phyloP scores from a whole-genome alignment of 2,888 invertebrate genomes.

The Sepioteuthis lessoniana region DNA sequence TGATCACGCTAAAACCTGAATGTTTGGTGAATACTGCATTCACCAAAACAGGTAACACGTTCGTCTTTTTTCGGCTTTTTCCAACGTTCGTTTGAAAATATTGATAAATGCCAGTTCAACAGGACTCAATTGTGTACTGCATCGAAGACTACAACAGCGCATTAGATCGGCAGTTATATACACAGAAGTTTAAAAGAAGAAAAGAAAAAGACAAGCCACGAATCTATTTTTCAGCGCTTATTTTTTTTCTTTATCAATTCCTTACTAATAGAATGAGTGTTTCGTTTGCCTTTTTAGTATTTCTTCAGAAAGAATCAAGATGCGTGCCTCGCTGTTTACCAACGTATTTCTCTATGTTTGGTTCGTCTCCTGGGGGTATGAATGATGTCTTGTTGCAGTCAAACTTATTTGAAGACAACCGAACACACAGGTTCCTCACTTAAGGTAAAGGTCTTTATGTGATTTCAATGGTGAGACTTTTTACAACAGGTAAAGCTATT shows the following conservation, averaged over 20 bases:
- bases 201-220: neutral
- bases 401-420: neutral
- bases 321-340: neutral
- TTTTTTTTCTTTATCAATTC: neutral
- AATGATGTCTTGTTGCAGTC: neutral
- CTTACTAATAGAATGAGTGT: neutral
- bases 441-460: neutral
- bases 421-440: neutral
- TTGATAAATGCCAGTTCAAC: constrained; percentile 33
- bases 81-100: neutral
- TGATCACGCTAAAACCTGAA: constrained; percentile 33
- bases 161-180: neutral
- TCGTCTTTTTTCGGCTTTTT: neutral
- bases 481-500: neutral
- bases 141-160: constrained; percentile 17
- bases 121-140: neutral
- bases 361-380: constrained; percentile 1
- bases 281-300: neutral
- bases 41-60: neutral
- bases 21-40: constrained; percentile 9
- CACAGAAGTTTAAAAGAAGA: neutral
- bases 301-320: neutral
- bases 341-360: neutral
- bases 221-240: neutral
- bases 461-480: neutral